phyloP scores from a whole-genome alignment of 1,140 invertebrate species.

The Drosophila biarmipes region DNA sequence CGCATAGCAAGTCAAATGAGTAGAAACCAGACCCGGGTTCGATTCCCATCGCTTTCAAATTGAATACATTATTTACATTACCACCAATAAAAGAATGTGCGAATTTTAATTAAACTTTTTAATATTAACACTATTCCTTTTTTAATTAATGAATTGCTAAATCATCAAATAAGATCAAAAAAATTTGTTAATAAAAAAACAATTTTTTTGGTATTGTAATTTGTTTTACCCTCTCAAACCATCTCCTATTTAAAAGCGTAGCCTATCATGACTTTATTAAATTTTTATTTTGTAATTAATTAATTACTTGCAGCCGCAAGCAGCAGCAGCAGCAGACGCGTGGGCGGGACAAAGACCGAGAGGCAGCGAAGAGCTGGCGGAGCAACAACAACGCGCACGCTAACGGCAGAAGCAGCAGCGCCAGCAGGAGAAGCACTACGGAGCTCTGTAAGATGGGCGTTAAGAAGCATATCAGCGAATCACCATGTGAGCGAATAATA shows the following conservation, averaged over 20 bases:
- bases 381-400: constrained; percentile 23
- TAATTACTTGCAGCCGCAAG: constrained; percentile 50
- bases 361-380: constrained; percentile 21
- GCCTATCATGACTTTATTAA: neutral
- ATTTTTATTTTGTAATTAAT: neutral
- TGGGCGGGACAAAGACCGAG: constrained; percentile 32
- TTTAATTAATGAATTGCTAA: too few relatives aligned
- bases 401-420: constrained; percentile 69
- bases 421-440: constrained; percentile 61
- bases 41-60: too few relatives aligned
- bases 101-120: too few relatives aligned
- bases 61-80: too few relatives aligned
- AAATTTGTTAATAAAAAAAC: too few relatives aligned
- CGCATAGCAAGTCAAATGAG: too few relatives aligned
- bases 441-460: constrained; percentile 78
- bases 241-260: neutral
- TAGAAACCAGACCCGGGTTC: too few relatives aligned
- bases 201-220: neutral
- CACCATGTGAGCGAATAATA: constrained; percentile 63
- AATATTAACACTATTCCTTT: too few relatives aligned
- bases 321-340: constrained; percentile 59
- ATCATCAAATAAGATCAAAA: too few relatives aligned
- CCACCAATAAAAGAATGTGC: too few relatives aligned
- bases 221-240: neutral
- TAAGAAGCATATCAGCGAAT: constrained; percentile 78